Base-by-base conservation (phyloP, 2,113 vertebrate genomes). In the Anarrhichthys ocellatus region DNA sequence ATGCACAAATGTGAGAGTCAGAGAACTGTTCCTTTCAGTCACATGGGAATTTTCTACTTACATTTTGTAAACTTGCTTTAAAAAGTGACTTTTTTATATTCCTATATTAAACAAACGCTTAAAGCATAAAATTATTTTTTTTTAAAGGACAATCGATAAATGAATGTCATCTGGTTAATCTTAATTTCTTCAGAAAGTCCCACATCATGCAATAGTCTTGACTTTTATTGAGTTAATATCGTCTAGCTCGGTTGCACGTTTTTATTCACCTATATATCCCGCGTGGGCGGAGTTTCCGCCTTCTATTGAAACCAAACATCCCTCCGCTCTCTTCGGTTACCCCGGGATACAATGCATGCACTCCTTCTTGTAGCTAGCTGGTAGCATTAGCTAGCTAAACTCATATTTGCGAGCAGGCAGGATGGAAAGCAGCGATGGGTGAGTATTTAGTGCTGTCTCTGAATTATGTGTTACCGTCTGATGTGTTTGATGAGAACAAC, bases 381-480 rank as follows among this genome's bases (percentile, higher is more conserved):
- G 15, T 88, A 88, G 81, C 86, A 62, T 85, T 76, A 62, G 74
- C 72, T 68, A 69, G 79, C 76, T 66, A 78, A 9, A 48, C 9
- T 66, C 38, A 27, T 17, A 54, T 42, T 48, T 80, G 20, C 52
- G 6, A 42, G 24, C 50, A 22, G 63, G 8, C 40, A 80, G 27
- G 50, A 94, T 93, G 93, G 93, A 93, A 6, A 84, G 2, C 70
- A 61, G 38, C n/a, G 92, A 92, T 3, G 46, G 90, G 93, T 94
- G 80, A 90, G 91, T 79, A 22, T 11, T 38, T 10, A 36, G 36
- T 20, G 20, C 3, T 8, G 48, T 48, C 3, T 48, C 3, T 59
- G 1, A 17, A 27, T 9, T 1, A 50, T 20, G 0, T 14, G 32
- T 17, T 13, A 46, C 2, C 0, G 6, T 0, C 3, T 1, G 4